Evolutionary conservation across 2,888 invertebrate genomes (phyloP).

Genomic region (Masnerella sp.): DNA sequence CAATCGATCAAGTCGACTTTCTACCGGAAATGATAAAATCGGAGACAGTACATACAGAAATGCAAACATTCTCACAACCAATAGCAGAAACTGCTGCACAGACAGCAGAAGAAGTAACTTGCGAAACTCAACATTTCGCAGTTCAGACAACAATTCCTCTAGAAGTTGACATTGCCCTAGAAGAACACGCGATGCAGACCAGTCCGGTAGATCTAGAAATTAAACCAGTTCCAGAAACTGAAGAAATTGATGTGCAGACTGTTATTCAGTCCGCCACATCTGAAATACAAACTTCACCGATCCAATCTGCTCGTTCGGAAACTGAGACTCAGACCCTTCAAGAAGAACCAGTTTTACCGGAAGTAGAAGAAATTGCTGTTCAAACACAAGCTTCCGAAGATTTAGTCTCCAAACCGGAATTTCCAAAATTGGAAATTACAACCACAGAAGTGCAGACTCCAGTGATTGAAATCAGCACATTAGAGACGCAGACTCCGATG

Average conservation of each 20-base stretch:
- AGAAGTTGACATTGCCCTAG: slow-evolving; percentile 72
- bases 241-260: slow-evolving; percentile 77
- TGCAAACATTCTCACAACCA: slow-evolving; percentile 82
- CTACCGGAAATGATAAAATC: slow-evolving; percentile 62
- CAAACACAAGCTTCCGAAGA: slow-evolving; percentile 77
- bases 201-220: slow-evolving; percentile 71
- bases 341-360: slow-evolving; percentile 63
- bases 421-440: slow-evolving; percentile 76
- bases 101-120: slow-evolving; percentile 62
- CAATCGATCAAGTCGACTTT: too few relatives aligned
- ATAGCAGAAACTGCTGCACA: slow-evolving; percentile 77
- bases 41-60: slow-evolving; percentile 75
- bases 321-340: slow-evolving; percentile 80
- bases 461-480: slow-evolving; percentile 60
- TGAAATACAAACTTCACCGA: slow-evolving; percentile 71
- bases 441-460: slow-evolving; percentile 79
- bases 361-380: slow-evolving; percentile 74
- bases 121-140: slow-evolving; percentile 78
- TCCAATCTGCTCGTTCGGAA: slow-evolving; percentile 72
- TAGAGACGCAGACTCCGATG: slow-evolving; percentile 72
- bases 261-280: slow-evolving; percentile 63
- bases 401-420: slow-evolving; percentile 70
- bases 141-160: slow-evolving; percentile 78
- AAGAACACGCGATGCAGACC: slow-evolving; percentile 76
- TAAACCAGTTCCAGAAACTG: slow-evolving; percentile 60